These are phyloP conservation scores for Cerastoderma edule DNA, from an alignment of 2,888 invertebrate species.

Conservation along the genomic window DNA sequence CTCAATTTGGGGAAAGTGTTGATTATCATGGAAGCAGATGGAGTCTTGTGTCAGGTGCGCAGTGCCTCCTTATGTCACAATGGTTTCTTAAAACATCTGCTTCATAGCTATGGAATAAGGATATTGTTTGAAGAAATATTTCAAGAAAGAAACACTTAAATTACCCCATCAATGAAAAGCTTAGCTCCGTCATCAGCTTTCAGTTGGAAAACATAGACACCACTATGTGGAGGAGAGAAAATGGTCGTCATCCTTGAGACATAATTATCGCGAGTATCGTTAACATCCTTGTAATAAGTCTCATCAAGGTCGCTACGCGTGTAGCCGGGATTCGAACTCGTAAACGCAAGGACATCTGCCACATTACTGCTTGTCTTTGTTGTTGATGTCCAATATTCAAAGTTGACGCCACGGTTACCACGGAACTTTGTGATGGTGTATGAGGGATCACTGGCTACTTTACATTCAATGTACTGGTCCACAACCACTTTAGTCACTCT, in stretches of 20 bases:
- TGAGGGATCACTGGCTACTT: slow-evolving; percentile 54
- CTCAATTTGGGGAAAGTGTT: too few species aligned
- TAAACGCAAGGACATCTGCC: slow-evolving; percentile 36
- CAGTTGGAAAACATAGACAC: slow-evolving; percentile 67
- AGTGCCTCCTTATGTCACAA: too few species aligned
- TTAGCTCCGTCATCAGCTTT: slow-evolving; percentile 66
- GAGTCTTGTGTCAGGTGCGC: too few species aligned
- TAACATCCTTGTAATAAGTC: slow-evolving; percentile 43
- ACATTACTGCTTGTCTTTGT: slow-evolving; percentile 27
- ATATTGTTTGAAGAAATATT: neutral
- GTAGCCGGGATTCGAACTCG: slow-evolving; percentile 53
- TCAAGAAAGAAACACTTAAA: neutral
- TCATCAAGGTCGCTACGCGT: slow-evolving; percentile 52
- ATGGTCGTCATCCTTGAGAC: slow-evolving; percentile 65
- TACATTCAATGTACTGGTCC: slow-evolving; percentile 60
- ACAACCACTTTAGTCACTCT: slow-evolving; percentile 49
- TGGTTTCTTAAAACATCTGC: too few species aligned
- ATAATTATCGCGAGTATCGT: slow-evolving; percentile 52
- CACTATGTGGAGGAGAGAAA: slow-evolving; percentile 70
- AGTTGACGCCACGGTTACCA: slow-evolving; percentile 69
- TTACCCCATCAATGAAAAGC: slow-evolving; percentile 61
- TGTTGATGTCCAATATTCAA: slow-evolving; percentile 64
- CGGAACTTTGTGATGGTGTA: slow-evolving; percentile 20
- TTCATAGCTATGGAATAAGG: too few species aligned
- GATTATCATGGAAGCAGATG: too few species aligned